Conservation (phyloP, 1,140 invertebrate genomes). For the Drosophila yakuba region DNA sequence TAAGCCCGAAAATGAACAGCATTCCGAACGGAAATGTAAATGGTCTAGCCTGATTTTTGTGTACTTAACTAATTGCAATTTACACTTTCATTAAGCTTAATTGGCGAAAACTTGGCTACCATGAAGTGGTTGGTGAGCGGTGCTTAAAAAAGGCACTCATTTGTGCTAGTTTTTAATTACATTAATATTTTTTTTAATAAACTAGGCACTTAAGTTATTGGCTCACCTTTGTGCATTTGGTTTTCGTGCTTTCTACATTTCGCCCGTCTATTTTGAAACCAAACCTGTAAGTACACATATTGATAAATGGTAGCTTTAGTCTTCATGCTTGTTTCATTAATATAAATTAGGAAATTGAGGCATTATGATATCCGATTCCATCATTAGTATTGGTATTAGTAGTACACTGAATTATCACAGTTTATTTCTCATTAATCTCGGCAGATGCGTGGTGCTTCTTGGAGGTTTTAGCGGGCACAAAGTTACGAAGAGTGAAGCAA, state of each 20-base stretch:
- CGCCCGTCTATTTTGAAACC: slow-evolving; percentile 98
- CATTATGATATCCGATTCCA: neutral
- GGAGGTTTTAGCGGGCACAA: neutral
- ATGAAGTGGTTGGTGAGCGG: neutral
- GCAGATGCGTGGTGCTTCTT: slow-evolving; percentile 1
- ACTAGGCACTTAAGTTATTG: neutral
- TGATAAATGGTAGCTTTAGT: neutral
- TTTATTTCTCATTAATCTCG: slow-evolving; percentile 15
- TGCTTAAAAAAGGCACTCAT: slow-evolving; percentile 8
- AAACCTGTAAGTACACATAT: slow-evolving; percentile 88
- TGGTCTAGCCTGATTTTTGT: slow-evolving; percentile 62
- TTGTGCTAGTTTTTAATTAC: too few species aligned
- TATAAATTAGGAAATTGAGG: neutral
- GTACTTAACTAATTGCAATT: slow-evolving; percentile 76
- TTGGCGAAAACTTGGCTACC: slow-evolving; percentile 41
- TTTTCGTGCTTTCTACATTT: slow-evolving; percentile 98
- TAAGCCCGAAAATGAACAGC: slow-evolving; percentile 44
- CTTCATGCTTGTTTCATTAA: neutral
- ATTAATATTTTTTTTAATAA: too few species aligned
- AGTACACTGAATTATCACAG: neutral
- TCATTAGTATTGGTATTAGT: neutral
- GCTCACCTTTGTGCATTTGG: slow-evolving; percentile 96
- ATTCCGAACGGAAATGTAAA: slow-evolving; percentile 54
- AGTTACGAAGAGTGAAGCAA: slow-evolving; percentile 22
- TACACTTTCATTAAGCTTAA: slow-evolving; percentile 69